Percentiles rank a stretch among this genome's conserved stretches.
Conservation (phyloP, 2,797 vertebrate species). For the Eospalax fontanierii region DNA sequence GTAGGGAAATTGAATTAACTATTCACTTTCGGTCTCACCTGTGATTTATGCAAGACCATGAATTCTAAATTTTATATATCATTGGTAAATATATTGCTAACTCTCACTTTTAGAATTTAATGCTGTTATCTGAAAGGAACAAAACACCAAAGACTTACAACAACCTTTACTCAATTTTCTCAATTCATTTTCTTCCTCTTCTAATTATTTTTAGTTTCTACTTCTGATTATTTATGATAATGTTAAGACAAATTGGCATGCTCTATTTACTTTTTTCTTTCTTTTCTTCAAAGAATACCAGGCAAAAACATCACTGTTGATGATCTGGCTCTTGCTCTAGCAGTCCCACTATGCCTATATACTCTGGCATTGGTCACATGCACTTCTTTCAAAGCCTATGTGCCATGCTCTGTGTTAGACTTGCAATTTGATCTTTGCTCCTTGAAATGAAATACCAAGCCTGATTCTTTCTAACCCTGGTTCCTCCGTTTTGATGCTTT, state of each 20-base stretch:
- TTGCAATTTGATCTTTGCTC: not conserved
- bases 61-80: not conserved
- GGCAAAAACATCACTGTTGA: not conserved
- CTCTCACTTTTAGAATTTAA: constrained; percentile 23
- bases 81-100: constrained; percentile 16
- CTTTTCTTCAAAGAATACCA: not conserved
- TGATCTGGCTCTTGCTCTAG: not conserved
- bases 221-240: constrained; percentile 8
- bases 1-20: not conserved
- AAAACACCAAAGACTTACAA: not conserved
- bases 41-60: not conserved
- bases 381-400: not conserved
- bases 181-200: not conserved
- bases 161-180: not conserved
- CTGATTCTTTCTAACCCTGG: not conserved
- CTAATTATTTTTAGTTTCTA: constrained; percentile 6
- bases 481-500: not conserved
- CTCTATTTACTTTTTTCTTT: not conserved
- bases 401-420: not conserved
- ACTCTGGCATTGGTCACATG: not conserved
- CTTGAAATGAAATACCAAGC: constrained; percentile 1
- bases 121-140: not conserved
- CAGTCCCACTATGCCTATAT: not conserved
- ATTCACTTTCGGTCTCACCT: constrained; percentile 14
- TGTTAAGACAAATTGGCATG: not conserved